Evolutionary conservation across 2,888 invertebrate species (phyloP).

Genomic region (Rotaria macrura): DNA sequence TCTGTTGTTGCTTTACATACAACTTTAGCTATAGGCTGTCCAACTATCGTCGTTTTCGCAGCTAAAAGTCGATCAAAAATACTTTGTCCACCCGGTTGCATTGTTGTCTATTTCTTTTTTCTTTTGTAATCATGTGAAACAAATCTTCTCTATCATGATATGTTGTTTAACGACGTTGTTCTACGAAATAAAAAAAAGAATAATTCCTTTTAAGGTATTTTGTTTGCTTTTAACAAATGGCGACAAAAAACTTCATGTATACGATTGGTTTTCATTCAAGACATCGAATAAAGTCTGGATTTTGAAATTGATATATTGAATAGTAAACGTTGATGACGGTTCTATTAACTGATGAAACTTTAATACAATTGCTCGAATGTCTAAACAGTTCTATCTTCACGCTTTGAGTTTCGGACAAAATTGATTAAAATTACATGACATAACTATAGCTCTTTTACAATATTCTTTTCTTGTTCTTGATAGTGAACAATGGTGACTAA

Average conservation of each 20-base stretch:
- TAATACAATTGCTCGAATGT: too few relatives aligned
- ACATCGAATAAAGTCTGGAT: not conserved
- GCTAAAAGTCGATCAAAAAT: slow-evolving; percentile 93
- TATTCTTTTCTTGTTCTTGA: too few relatives aligned
- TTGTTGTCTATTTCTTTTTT: not conserved
- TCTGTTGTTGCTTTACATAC: slow-evolving; percentile 99
- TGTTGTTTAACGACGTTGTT: not conserved
- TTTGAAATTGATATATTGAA: not conserved
- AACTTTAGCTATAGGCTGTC: slow-evolving; percentile 95
- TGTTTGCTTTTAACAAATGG: not conserved
- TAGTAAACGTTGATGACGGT: too few relatives aligned
- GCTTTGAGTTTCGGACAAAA: too few relatives aligned
- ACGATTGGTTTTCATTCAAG: not conserved
- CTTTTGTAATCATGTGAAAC: not conserved
- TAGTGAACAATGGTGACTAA: too few relatives aligned
- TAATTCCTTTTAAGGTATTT: not conserved
- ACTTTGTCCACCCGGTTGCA: slow-evolving; percentile 65
- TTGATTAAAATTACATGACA: too few relatives aligned
- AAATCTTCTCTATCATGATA: not conserved
- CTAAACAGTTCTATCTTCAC: too few relatives aligned
- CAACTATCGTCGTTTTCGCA: slow-evolving; percentile 94
- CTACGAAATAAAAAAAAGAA: not conserved
- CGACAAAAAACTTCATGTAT: not conserved
- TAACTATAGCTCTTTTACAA: too few relatives aligned
- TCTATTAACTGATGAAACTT: too few relatives aligned